Evolutionary conservation across 1,140 invertebrate species (phyloP), one percentile per base, ranked within the genome.

Genomic region (Notospermus geniculatus): DNA sequence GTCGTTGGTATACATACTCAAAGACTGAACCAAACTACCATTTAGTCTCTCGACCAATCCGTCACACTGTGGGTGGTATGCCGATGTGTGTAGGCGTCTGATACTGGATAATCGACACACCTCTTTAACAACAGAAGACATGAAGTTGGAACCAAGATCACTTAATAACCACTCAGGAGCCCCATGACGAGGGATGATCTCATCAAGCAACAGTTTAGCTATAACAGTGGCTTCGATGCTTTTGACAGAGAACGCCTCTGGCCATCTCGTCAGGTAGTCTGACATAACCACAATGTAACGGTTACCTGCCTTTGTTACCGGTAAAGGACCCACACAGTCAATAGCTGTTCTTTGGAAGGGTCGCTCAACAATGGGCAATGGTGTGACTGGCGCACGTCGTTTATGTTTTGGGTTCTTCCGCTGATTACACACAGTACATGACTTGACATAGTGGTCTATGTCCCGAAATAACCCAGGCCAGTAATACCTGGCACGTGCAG

Each of bases 241-340:
- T 23, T 27, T 53, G 11, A 56, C 53, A 19, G 57, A 22, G 17
- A 54, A 66, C 2, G 57, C 61, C 19, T 63, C 55, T 1, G 58
- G 61, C 65, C 62, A 64, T 50, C 63, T 62, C 0, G 64, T 66
- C 13, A 60, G 65, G 29, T 65, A 66, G 19, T 68, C 61, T 7
- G 27, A 27, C 4, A 64, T 22, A 5, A 62, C 57, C 19, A 62
- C 7, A 36, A 62, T 64, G 32, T 64, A 62, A 28, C 28, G 36
- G 23, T 67, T 59, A 30, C 59, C 62, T 29, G 39, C 53, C 15
- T 59, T 45, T 0, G 52, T 57, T 27, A 53, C 36, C 1, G 60
- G 65, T 15, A 63, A n/a, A 30, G 19, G 1, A 2, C 61, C 61
- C 15, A 66, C 2, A 22, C 57, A 59, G 36, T 66, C 60, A 28